Conservation (phyloP, 2,888 invertebrate species). For the Ophion costatus region DNA sequence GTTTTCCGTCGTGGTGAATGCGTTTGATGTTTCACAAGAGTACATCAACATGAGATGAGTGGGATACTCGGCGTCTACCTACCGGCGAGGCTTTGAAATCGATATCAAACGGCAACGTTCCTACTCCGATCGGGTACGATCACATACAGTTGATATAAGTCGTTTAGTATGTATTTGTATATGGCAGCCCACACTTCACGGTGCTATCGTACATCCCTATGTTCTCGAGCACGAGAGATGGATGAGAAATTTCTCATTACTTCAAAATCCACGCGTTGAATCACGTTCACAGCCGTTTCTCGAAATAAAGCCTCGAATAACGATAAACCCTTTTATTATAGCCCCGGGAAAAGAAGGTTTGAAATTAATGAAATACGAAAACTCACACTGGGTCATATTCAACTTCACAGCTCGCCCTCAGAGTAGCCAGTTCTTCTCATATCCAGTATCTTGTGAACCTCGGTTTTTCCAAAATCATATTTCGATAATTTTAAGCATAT, state of each 20-base stretch:
- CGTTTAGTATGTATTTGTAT: conserved; percentile 21
- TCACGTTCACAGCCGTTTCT: not conserved
- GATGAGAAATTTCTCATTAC: not conserved
- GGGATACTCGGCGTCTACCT: conserved; percentile 10
- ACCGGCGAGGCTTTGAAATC: conserved; percentile 55
- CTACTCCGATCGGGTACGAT: conserved; percentile 45
- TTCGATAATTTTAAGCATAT: too few species aligned
- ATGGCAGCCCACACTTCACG: not conserved
- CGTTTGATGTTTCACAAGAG: conserved; percentile 60
- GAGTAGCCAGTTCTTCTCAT: too few species aligned
- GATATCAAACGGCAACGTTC: conserved; percentile 54
- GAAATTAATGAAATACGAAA: too few species aligned
- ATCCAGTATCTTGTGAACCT: too few species aligned
- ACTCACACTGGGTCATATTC: too few species aligned
- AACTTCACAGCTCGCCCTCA: too few species aligned
- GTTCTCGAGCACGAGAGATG: not conserved
- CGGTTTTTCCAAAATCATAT: too few species aligned
- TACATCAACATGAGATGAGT: conserved; percentile 28
- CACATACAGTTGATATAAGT: conserved; percentile 53
- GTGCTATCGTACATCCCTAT: not conserved
- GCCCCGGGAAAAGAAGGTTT: too few species aligned
- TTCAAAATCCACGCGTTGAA: not conserved
- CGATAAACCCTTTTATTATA: not conserved
- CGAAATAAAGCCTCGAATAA: not conserved
- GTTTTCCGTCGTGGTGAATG: conserved; percentile 36